Base-by-base conservation (phyloP, 2,888 invertebrate species). In the Aporophyla lueneburgensis region DNA sequence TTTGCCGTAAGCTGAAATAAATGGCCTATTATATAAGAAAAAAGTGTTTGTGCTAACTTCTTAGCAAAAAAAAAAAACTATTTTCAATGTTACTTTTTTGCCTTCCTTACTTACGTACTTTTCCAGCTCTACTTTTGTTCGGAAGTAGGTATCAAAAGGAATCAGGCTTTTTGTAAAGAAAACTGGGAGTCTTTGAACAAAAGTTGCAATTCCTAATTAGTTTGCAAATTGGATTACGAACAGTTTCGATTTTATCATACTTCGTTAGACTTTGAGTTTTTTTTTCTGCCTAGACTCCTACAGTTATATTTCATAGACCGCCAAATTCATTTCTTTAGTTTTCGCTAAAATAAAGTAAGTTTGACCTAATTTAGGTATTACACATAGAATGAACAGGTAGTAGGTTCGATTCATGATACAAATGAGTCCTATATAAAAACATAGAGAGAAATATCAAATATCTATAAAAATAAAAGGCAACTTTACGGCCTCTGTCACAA, bases 161-260 rank as follows among this genome's bases (percentile, higher is more conserved):
- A 63, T 78, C 58, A 14, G 78, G 19, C 14, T 80, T 67, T 83
- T 71, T 81, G 40, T 54, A 7, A 66, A 59, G 40, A 74, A 61
- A 78, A 79, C 56, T 66, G 58, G 43, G 53, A 21, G 53, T 63
- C 27, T 51, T 56, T 59, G 24, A 70, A 74, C 14, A 66, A 69
- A 83, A 81, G 43, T 70, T 80, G 54, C 46, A 40, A 58, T 62
- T 53, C 43, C 51, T 81, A 84, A 81, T 81, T 84, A 84, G 84
- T 80, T 74, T 62, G 40, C 56, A 84, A 80, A 81, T 70, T 80
- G 80, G 66, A 70, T 69, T 58, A 49, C 53, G 49, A 74, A 66
- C 51, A 33, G 65, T 58, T 70, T 53, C 12, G 61, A 76, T 74
- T 53, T 51, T 54, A 65, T 81, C 63, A 65, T 65, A 54, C 58